Percentiles rank a stretch among this genome's conserved stretches.
Conservation (phyloP, 1,140 invertebrate species). For the Matsumurasca onukii region DNA sequence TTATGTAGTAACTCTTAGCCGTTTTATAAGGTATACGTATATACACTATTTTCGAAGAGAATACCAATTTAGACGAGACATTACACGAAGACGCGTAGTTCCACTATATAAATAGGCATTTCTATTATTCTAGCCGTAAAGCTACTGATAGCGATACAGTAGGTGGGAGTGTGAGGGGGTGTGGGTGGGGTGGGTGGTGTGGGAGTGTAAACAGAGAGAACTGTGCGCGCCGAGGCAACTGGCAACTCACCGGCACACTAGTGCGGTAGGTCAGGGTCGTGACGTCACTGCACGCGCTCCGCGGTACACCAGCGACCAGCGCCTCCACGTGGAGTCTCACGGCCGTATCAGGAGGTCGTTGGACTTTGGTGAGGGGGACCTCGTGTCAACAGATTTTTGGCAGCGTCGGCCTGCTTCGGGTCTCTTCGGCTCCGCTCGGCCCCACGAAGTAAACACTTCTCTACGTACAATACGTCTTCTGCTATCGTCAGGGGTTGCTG, state of each 20-base stretch:
- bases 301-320: conserved; percentile 13
- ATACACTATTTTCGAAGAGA: too few species aligned
- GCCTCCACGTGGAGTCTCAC: conserved; percentile 9
- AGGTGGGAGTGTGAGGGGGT: too few species aligned
- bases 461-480: conserved; percentile 27
- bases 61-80: too few species aligned
- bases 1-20: too few species aligned
- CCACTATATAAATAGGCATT: too few species aligned
- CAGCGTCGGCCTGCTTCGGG: conserved; percentile 17
- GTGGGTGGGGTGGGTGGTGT: too few species aligned
- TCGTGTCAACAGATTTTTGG: conserved; percentile 30
- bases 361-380: conserved; percentile 17
- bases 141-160: too few species aligned
- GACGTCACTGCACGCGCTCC: conserved; percentile 23
- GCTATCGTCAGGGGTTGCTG: conserved; percentile 23
- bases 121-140: too few species aligned
- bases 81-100: too few species aligned
- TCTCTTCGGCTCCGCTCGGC: conserved; percentile 18
- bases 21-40: too few species aligned
- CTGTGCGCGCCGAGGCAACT: too few species aligned
- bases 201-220: too few species aligned
- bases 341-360: conserved; percentile 16
- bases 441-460: conserved; percentile 27
- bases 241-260: background rate
- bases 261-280: conserved; percentile 24